Evolutionary conservation across 2,113 vertebrate genomes (phyloP).

Genomic region (Proteles cristata): DNA sequence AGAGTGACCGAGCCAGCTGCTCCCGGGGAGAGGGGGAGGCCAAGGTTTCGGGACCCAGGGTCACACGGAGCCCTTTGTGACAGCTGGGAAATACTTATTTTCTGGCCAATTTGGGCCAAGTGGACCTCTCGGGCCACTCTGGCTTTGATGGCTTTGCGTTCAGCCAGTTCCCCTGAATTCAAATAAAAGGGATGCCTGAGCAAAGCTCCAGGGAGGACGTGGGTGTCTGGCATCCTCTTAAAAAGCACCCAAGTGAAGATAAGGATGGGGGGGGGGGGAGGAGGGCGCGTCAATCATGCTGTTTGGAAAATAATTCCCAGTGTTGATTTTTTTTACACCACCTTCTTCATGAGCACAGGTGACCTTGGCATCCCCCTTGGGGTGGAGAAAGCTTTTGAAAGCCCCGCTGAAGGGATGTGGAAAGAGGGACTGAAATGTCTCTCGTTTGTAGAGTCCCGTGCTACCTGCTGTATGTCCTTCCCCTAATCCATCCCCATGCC

Average conservation of each 20-base stretch:
- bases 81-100: neutral
- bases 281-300: rapidly evolving
- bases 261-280: neutral
- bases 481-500: neutral
- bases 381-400: neutral
- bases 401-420: rapidly evolving
- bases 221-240: neutral
- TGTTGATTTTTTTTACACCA: neutral
- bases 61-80: rapidly evolving
- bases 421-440: neutral
- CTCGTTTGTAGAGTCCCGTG: neutral
- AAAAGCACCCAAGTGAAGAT: neutral
- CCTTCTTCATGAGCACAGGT: neutral
- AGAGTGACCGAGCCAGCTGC: neutral
- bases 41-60: rapidly evolving
- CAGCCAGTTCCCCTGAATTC: neutral
- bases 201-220: neutral
- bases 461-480: neutral
- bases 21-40: neutral
- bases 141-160: neutral
- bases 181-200: neutral
- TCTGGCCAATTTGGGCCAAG: neutral
- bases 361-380: neutral
- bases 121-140: neutral
- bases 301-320: neutral